These are phyloP conservation scores for Jaculus jaculus DNA, from an alignment of 2,113 vertebrate species.

Conservation along the genomic window DNA sequence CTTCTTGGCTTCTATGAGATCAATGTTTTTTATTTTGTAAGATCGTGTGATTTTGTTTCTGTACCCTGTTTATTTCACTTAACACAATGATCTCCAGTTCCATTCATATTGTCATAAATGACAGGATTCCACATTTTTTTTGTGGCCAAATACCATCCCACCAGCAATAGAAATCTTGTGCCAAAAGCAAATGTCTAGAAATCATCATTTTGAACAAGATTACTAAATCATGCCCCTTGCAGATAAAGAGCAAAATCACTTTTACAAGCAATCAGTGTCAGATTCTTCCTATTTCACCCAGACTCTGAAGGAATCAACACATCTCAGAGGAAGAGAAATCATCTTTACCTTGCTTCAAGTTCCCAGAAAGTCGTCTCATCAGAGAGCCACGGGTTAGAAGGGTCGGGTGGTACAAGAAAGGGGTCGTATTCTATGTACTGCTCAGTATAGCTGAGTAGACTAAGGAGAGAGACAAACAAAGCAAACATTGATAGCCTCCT, in stretches of 20 bases:
- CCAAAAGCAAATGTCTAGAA: neutral
- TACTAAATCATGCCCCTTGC: neutral
- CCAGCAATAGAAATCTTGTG: neutral
- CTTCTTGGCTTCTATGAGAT: neutral
- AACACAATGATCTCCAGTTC: neutral
- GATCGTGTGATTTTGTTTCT: neutral
- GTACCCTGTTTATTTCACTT: neutral
- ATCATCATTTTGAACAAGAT: neutral
- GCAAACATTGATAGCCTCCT: neutral
- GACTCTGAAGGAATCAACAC: neutral
- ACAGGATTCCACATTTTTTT: neutral
- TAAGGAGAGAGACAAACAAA: slow-evolving; percentile 79
- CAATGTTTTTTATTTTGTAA: neutral
- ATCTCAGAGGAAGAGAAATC: slow-evolving; percentile 43
- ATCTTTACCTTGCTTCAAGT: slow-evolving; percentile 92
- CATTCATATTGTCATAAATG: neutral
- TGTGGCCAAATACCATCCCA: neutral
- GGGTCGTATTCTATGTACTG: slow-evolving; percentile 99
- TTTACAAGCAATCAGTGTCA: neutral
- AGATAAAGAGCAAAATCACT: neutral
- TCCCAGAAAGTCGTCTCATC: slow-evolving; percentile 97
- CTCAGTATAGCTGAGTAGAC: slow-evolving; percentile 95
- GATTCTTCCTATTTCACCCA: neutral
- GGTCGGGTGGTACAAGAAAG: slow-evolving; percentile 93
- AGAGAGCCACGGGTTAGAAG: slow-evolving; percentile 96